These are phyloP conservation scores for Plagodis dolabraria DNA, from an alignment of 2,888 invertebrate genomes.

Conservation along the genomic window DNA sequence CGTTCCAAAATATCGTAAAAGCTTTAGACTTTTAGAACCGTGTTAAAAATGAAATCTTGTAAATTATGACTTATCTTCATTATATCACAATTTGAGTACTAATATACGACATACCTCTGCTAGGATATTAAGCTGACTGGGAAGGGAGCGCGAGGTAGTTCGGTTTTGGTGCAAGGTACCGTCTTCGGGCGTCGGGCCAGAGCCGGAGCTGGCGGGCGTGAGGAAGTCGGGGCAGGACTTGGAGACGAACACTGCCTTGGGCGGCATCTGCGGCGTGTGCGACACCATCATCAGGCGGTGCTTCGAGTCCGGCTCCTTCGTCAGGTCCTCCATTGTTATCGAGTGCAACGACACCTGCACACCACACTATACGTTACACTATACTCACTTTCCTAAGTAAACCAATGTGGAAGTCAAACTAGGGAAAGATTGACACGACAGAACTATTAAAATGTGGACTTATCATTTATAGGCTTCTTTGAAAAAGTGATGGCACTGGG, in stretches of 20 bases:
- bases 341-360: slow-evolving; percentile 91
- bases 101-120: slow-evolving; percentile 45
- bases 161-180: slow-evolving; percentile 37
- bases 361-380: not conserved
- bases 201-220: slow-evolving; percentile 30
- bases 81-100: no score
- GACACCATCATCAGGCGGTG: slow-evolving; percentile 94
- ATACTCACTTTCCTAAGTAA: no score
- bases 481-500: no score
- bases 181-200: not conserved
- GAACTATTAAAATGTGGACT: no score
- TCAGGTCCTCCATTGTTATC: slow-evolving; percentile 95
- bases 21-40: no score
- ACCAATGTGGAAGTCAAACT: no score
- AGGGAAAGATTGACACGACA: no score
- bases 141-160: slow-evolving; percentile 53
- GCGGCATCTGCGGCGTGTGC: slow-evolving; percentile 77
- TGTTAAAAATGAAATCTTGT: not conserved
- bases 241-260: slow-evolving; percentile 86
- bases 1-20: no score
- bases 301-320: slow-evolving; percentile 90
- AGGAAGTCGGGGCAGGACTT: slow-evolving; percentile 92
- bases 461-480: no score
- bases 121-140: slow-evolving; percentile 55
- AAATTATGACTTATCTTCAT: no score